A percentile compares a stretch with the other conserved stretches of the same genome.
phyloP scores from a whole-genome alignment of 2,113 vertebrate species.

The Indicator indicator region DNA sequence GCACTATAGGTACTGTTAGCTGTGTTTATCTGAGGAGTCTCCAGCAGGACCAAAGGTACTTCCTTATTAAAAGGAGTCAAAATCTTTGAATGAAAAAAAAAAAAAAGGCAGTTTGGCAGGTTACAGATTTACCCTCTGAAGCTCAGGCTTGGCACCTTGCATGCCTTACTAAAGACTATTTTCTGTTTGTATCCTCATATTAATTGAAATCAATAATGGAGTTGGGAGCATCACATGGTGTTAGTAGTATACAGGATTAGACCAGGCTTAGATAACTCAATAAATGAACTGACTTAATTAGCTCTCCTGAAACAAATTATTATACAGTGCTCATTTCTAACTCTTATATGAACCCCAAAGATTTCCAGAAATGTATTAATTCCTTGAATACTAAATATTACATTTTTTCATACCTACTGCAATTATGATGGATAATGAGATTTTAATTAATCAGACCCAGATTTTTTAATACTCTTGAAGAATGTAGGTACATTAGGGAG shows the following conservation, averaged over 20 bases:
- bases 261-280: slow-evolving; percentile 56
- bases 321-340: slow-evolving; percentile 68
- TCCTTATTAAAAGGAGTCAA: background rate
- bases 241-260: background rate
- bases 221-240: slow-evolving; percentile 43
- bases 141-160: background rate
- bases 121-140: background rate
- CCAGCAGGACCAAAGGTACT: background rate
- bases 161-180: background rate
- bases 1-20: background rate
- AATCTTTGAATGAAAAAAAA: background rate
- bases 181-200: background rate
- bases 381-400: slow-evolving; percentile 72
- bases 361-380: slow-evolving; percentile 71
- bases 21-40: background rate
- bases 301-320: slow-evolving; percentile 71
- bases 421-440: slow-evolving; percentile 77
- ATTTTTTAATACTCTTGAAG: slow-evolving; percentile 46
- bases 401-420: slow-evolving; percentile 53
- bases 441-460: slow-evolving; percentile 77
- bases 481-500: background rate
- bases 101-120: background rate
- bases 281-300: slow-evolving; percentile 70
- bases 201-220: slow-evolving; percentile 49
- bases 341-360: slow-evolving; percentile 62